Evolutionary conservation across 2,797 vertebrate species (phyloP).

Genomic region (Tenualosa ilisha): DNA sequence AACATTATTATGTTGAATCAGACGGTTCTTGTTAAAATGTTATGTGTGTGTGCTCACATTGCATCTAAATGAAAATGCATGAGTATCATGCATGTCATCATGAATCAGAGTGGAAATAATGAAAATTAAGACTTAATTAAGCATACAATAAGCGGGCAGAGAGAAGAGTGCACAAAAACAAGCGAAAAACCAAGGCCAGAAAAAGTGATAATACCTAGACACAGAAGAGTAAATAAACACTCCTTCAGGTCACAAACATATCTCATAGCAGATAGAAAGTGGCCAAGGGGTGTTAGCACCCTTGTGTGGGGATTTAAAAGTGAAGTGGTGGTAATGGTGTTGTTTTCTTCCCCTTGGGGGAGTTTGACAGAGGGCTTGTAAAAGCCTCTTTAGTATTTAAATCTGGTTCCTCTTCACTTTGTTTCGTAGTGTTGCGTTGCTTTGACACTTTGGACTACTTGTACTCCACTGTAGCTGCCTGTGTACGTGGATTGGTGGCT

Average conservation of each 20-base stretch:
- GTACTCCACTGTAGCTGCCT: not conserved
- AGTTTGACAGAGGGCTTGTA: not conserved
- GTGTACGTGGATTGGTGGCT: slow-evolving; percentile 1
- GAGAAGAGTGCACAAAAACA: not conserved
- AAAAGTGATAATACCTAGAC: not conserved
- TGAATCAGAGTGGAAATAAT: not conserved
- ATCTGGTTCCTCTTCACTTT: not conserved
- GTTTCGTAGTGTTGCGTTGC: not conserved
- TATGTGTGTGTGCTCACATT: not conserved
- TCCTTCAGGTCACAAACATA: not conserved
- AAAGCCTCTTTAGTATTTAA: not conserved
- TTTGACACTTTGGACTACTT: not conserved
- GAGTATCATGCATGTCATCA: too few relatives aligned
- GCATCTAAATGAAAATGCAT: not conserved
- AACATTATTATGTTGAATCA: not conserved
- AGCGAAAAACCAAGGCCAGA: not conserved
- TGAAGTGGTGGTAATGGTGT: slow-evolving; percentile 9
- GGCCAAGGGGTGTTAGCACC: not conserved
- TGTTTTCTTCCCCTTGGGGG: not conserved
- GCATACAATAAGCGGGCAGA: too few relatives aligned
- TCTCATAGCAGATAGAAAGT: not conserved
- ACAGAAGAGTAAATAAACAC: not conserved
- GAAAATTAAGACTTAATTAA: not conserved
- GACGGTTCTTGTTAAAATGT: not conserved
- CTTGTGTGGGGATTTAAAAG: not conserved